phyloP scores from a whole-genome alignment of 2,113 vertebrate genomes.

The Chionomys nivalis region DNA sequence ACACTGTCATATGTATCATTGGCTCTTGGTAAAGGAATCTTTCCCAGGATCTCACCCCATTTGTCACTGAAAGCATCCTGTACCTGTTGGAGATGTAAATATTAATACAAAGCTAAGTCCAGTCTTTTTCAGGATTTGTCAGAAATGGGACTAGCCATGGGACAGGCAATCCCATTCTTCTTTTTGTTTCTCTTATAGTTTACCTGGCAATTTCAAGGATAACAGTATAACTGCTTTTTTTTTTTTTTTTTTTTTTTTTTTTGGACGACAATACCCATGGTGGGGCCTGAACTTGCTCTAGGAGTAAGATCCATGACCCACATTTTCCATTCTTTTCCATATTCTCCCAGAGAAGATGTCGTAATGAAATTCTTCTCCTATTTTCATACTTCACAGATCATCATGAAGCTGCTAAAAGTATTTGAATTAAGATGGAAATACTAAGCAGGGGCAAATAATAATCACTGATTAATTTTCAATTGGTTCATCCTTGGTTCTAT shows the following conservation, averaged over 20 bases:
- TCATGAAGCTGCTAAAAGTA: constrained; percentile 13
- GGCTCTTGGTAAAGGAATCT: background rate
- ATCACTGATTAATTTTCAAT: constrained; percentile 5
- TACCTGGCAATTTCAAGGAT: background rate
- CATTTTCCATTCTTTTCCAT: constrained; percentile 42
- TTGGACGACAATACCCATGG: constrained; percentile 5
- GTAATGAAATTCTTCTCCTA: constrained; percentile 8
- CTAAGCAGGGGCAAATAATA: background rate
- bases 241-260: background rate
- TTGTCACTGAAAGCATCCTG: constrained; percentile 34
- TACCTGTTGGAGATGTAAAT: constrained; percentile 14
- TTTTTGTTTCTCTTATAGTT: constrained; percentile 43
- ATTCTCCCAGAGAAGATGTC: background rate
- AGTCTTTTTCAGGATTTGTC: background rate
- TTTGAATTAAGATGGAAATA: constrained; percentile 51
- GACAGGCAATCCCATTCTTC: background rate
- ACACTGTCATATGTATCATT: background rate
- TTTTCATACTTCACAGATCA: constrained; percentile 15
- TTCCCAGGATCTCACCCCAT: constrained; percentile 20
- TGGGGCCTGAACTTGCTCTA: constrained; percentile 5
- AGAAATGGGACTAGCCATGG: background rate
- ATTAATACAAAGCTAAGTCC: constrained; percentile 16
- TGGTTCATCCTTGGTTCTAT: background rate
- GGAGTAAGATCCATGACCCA: background rate
- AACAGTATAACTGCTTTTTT: too few relatives aligned